Evolutionary conservation across 2,113 vertebrate genomes (phyloP).

Genomic region (Chionomys nivalis): DNA sequence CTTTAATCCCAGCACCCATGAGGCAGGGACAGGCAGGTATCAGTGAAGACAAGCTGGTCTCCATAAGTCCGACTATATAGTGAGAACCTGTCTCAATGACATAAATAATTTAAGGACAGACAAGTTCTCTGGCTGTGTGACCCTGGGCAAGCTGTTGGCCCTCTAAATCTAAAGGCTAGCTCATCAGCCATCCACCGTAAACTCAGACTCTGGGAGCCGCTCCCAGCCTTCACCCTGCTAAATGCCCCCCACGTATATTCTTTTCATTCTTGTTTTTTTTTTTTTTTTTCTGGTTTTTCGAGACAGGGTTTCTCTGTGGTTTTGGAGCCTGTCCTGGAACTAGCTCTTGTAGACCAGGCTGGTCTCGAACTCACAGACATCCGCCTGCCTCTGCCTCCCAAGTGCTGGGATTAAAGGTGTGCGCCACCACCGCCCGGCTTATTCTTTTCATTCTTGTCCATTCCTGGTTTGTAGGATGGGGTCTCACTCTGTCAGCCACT

Average conservation of each 20-base stretch:
- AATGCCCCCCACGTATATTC: neutral
- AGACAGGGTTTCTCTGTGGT: too few relatives aligned
- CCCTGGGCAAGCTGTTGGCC: neutral
- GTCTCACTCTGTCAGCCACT: neutral
- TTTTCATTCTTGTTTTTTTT: fast-evolving
- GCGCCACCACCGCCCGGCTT: too few relatives aligned
- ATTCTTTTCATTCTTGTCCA: neutral
- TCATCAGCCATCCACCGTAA: neutral
- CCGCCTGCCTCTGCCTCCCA: too few relatives aligned
- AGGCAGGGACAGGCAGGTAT: neutral
- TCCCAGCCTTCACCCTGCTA: neutral
- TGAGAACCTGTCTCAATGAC: neutral
- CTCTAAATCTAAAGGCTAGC: neutral
- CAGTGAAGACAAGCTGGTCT: neutral
- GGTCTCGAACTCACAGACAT: too few relatives aligned
- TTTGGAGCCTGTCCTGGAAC: too few relatives aligned
- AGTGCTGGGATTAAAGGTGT: too few relatives aligned
- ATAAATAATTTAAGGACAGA: neutral
- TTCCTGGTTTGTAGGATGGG: neutral
- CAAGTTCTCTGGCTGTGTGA: neutral
- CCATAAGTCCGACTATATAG: neutral
- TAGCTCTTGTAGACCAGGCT: too few relatives aligned
- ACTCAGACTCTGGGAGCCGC: neutral
- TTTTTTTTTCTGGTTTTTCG: too few relatives aligned
- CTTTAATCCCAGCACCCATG: neutral